phyloP scores from a whole-genome alignment of 2,888 invertebrate genomes.

The Pollenia labialis region DNA sequence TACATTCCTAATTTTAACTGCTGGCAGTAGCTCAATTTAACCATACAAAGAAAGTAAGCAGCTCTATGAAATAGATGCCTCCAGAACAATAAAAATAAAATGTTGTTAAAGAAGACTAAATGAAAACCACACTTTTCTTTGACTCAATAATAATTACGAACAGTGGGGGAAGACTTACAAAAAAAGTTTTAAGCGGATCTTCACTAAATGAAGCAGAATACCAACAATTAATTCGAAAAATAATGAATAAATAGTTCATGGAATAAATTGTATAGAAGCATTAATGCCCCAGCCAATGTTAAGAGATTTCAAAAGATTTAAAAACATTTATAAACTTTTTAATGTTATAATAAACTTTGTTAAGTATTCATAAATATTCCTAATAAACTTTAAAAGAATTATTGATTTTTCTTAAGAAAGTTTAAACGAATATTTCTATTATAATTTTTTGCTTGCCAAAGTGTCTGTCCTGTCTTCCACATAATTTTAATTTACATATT shows the following conservation, averaged over 20 bases:
- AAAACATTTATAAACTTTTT: no score
- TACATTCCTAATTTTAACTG: no score
- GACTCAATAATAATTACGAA: background rate
- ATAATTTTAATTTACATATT: background rate
- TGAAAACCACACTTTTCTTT: background rate
- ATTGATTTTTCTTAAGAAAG: no score
- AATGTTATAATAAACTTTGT: no score
- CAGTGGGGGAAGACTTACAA: background rate
- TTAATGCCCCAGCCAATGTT: no score
- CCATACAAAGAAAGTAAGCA: background rate
- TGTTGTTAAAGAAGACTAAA: background rate
- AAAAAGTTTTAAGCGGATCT: conserved; percentile 5
- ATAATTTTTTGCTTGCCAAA: no score
- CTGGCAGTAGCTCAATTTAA: no score
- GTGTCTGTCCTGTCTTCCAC: background rate
- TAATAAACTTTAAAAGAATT: no score
- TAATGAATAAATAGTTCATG: background rate
- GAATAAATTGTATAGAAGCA: no score
- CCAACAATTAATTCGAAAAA: background rate
- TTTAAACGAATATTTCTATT: no score
- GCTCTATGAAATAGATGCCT: background rate
- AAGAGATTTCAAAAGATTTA: no score
- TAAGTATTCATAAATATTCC: no score
- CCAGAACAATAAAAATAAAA: background rate
- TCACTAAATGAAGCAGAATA: conserved; percentile 11